These are phyloP conservation scores for Parnassius apollo DNA, from an alignment of 2,888 invertebrate genomes.

Conservation along the genomic window DNA sequence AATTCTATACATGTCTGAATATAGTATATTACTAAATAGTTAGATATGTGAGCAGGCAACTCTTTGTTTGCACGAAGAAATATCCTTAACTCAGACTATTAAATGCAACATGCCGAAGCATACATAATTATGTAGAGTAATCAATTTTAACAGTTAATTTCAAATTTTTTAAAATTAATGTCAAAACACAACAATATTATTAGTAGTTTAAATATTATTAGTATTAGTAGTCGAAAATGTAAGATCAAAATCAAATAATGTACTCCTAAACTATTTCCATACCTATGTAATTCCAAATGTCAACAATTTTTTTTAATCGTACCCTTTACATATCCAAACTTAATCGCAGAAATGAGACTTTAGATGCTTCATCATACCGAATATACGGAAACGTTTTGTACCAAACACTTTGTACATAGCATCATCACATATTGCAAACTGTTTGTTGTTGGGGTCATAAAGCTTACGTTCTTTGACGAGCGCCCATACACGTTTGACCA, in stretches of 20 bases:
- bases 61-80: background rate
- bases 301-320: background rate
- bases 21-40: background rate
- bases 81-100: background rate
- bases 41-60: constrained; percentile 14
- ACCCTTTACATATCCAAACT: constrained; percentile 37
- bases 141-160: too few species aligned
- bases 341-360: constrained; percentile 91
- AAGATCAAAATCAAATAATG: too few species aligned
- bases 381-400: constrained; percentile 94
- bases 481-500: constrained; percentile 94
- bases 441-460: constrained; percentile 96
- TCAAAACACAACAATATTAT: too few species aligned
- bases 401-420: constrained; percentile 94
- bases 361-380: constrained; percentile 98
- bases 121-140: too few species aligned
- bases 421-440: constrained; percentile 96
- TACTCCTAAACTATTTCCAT: background rate
- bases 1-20: background rate
- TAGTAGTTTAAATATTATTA: too few species aligned
- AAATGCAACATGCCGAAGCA: background rate
- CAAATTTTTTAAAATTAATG: too few species aligned
- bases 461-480: constrained; percentile 94
- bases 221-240: too few species aligned
- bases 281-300: background rate